Percentiles rank a stretch among this genome's conserved stretches.
These are phyloP conservation scores for Drosophila eugracilis DNA, from an alignment of 1,140 invertebrate species.

Conservation along the genomic window DNA sequence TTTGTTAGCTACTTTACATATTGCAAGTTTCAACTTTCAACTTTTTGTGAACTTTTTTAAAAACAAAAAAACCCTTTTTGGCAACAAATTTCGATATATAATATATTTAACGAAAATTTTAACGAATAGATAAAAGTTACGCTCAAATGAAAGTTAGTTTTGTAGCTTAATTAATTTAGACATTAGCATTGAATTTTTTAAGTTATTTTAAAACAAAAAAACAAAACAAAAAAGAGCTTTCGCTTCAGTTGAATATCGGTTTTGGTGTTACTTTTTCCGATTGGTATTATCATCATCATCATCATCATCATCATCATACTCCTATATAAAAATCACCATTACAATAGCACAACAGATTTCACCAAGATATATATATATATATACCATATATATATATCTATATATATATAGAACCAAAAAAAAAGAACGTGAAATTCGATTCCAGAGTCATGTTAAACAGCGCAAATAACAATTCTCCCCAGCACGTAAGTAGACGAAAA, in stretches of 20 bases:
- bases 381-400: no score
- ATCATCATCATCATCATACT: slow-evolving; percentile 14
- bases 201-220: no score
- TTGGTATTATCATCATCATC: slow-evolving; percentile 18
- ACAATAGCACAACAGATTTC: slow-evolving; percentile 39
- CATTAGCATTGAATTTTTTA: slow-evolving; percentile 9
- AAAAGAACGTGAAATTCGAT: slow-evolving; percentile 55
- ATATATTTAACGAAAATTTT: no score
- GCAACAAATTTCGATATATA: no score
- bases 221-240: slow-evolving; percentile 4
- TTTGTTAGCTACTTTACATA: no score
- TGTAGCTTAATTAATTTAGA: slow-evolving; percentile 1
- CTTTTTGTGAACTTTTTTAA: background rate
- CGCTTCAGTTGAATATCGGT: slow-evolving; percentile 28
- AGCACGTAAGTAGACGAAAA: slow-evolving; percentile 74
- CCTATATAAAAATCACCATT: slow-evolving; percentile 31
- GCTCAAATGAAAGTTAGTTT: background rate
- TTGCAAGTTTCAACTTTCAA: no score
- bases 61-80: background rate
- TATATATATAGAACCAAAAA: no score
- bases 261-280: slow-evolving; percentile 10
- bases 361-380: slow-evolving; percentile 37
- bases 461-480: slow-evolving; percentile 76
- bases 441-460: slow-evolving; percentile 77
- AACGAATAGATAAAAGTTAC: no score